A percentile compares a stretch with the other conserved stretches of the same genome.
Evolutionary conservation across 1,140 invertebrate genomes (phyloP).

Genomic region (Drosophila arawakana): DNA sequence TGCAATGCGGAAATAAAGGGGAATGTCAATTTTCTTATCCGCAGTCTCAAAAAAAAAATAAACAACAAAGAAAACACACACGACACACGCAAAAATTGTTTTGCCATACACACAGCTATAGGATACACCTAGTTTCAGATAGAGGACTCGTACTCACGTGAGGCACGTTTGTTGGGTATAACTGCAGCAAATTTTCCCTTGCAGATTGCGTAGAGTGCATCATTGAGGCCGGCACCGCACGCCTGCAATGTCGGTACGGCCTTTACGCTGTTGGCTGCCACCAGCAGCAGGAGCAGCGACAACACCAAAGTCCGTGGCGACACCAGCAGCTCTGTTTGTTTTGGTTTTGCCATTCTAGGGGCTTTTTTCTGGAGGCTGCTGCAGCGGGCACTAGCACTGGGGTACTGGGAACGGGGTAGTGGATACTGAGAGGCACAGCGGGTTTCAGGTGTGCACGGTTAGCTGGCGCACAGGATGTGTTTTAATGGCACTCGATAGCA

Average conservation of each 20-base stretch:
- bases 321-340: conserved; percentile 25
- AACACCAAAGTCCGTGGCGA: neutral
- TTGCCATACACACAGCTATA: neutral
- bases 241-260: conserved; percentile 14
- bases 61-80: too few species aligned
- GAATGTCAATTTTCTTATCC: conserved; percentile 13
- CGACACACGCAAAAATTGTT: neutral
- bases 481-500: conserved; percentile 19
- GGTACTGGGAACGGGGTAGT: neutral
- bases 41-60: neutral
- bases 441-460: conserved; percentile 1
- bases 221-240: conserved; percentile 36
- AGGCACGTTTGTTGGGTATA: conserved; percentile 35
- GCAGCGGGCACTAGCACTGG: neutral
- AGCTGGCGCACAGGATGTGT: conserved; percentile 44
- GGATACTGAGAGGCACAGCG: neutral
- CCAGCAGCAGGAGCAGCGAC: conserved; percentile 12
- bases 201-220: conserved; percentile 32
- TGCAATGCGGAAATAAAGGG: conserved; percentile 36
- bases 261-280: conserved; percentile 19
- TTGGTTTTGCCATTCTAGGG: conserved; percentile 26
- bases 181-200: conserved; percentile 15
- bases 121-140: neutral
- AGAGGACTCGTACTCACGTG: conserved; percentile 41
- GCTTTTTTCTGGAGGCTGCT: neutral